phyloP scores from a whole-genome alignment of 2,113 vertebrate species.

The Uropsilus gracilis region DNA sequence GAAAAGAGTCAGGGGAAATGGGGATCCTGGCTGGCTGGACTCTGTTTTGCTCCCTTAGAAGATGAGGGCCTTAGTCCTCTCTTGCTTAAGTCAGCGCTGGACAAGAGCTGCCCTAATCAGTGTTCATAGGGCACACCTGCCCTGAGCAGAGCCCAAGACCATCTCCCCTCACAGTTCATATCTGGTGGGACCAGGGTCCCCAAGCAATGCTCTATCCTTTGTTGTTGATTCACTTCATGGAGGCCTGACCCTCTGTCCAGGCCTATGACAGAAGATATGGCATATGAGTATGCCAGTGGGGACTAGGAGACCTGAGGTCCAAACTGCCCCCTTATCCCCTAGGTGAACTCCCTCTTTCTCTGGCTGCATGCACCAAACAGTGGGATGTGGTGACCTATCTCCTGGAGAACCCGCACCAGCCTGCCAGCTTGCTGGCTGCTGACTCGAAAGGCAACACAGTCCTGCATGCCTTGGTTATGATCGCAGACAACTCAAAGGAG shows the following conservation, averaged over 20 bases:
- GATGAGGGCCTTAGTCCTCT: neutral
- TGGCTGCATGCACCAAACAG: conserved; percentile 97
- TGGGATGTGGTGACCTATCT: conserved; percentile 91
- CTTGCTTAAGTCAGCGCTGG: neutral
- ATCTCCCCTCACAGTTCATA: neutral
- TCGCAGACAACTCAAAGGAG: conserved; percentile 90
- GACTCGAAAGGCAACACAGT: conserved; percentile 94
- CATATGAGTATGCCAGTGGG: neutral
- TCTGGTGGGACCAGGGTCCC: no score
- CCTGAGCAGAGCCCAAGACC: neutral
- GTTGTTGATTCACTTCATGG: neutral
- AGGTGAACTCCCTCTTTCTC: conserved; percentile 96
- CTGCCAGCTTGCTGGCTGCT: conserved; percentile 81
- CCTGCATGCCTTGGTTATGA: conserved; percentile 93
- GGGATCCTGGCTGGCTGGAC: neutral
- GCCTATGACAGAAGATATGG: no score
- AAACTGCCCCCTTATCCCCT: neutral
- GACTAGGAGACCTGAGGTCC: neutral
- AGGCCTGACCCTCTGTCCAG: neutral
- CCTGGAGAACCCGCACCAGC: conserved; percentile 87
- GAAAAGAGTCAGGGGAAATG: neutral
- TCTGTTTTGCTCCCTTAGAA: neutral
- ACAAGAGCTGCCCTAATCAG: neutral
- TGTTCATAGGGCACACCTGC: neutral
- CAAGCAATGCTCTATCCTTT: neutral